Base-by-base conservation (phyloP, 2,888 invertebrate genomes). In the Aradus depressus region DNA sequence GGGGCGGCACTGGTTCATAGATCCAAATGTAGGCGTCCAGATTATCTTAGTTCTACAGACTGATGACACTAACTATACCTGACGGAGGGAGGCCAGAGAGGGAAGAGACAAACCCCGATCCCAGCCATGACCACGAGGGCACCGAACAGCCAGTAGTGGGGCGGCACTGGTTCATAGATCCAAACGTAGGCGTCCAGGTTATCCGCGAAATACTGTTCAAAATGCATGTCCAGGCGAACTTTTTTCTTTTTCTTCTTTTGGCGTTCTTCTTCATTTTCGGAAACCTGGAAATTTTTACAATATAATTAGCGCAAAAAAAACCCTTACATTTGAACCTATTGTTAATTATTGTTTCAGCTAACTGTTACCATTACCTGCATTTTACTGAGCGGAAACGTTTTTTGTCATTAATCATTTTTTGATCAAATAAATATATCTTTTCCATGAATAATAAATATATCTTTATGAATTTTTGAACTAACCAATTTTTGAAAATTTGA, bases 21-120 rank as follows among this genome's bases (percentile, higher is more conserved):
- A 96, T 86, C 96, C 96, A 97, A 21, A 96, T 95, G 70, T 89
- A 97, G 1, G 95, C 95, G 68, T 97, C 96, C 31, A 84, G 76
- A 18, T 87, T 86, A 70, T 98, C 97, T n/a, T n/a, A n/a, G n/a
- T n/a, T n/a, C n/a, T n/a, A n/a, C n/a, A n/a, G n/a, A n/a, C n/a
- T n/a, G n/a, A n/a, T n/a, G n/a, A n/a, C n/a, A n/a, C n/a, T n/a
- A 14, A 14, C n/a, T 22, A 14, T 68, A 83, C 77, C 85, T 78
- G 62, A 96, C 84, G 61, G 86, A 81, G 49, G 88, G 85, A 1
- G 98, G 98, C 98, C 98, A 99, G 50, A 99, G 72, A n/a, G 98
- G 98, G 72, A 97, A 99, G 66, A 99, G 77, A 70, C 98, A 99
- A 32, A 98, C 81, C 12, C 84, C 87, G 62, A 97, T 91, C 25